Percentiles rank a stretch among this genome's conserved stretches.
Conservation (phyloP, 1,140 invertebrate species). For the Scylla paramamosain region DNA sequence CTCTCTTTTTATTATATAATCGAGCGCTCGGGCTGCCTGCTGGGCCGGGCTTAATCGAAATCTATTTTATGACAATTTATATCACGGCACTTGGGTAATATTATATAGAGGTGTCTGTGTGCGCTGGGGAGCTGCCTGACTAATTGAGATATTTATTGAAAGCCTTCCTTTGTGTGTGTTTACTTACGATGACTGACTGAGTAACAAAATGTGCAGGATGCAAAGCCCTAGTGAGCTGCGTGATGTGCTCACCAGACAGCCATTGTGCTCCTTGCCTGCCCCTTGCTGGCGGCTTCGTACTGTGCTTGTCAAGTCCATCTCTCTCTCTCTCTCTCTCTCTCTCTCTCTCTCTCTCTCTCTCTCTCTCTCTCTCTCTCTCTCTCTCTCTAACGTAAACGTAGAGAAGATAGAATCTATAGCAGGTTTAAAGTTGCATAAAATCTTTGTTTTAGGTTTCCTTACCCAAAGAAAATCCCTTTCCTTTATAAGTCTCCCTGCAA, state of each 20-base stretch:
- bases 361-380: constrained; percentile 24
- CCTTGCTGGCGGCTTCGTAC: too few species aligned
- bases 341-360: constrained; percentile 29
- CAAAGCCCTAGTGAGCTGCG: background rate
- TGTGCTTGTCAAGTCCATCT: background rate
- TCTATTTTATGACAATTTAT: constrained; percentile 3
- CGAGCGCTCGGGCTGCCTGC: background rate
- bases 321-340: constrained; percentile 52
- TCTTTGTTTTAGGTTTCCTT: background rate
- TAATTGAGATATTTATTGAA: constrained; percentile 17
- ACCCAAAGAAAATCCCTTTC: background rate
- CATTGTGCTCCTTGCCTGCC: background rate
- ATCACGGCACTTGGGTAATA: background rate
- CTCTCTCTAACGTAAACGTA: background rate
- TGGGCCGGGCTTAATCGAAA: background rate
- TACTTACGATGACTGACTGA: background rate
- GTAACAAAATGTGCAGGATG: background rate
- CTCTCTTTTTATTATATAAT: background rate
- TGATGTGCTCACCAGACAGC: background rate
- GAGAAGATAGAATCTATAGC: too few species aligned
- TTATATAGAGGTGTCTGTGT: background rate
- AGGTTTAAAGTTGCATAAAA: background rate
- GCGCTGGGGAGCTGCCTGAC: background rate
- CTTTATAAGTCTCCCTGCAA: background rate
- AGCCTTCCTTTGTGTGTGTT: background rate